Base-by-base conservation (phyloP, 2,888 invertebrate species). In the Mesorhabditis sp. region DNA sequence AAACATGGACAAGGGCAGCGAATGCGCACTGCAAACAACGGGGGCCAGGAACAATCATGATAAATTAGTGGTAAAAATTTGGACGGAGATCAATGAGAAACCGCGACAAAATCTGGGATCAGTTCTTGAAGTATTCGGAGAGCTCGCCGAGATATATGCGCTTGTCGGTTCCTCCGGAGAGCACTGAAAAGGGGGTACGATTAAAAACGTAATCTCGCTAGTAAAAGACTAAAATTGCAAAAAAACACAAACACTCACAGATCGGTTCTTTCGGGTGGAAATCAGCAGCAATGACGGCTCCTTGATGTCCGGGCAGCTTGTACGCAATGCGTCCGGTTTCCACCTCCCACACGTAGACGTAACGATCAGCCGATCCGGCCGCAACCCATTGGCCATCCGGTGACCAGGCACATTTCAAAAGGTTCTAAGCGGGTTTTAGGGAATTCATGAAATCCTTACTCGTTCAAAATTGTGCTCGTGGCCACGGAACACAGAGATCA, bases 381-480 rank as follows among this genome's bases (percentile, higher is more conserved):
- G 92, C 90, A 10, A 95, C 91, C 88, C 93, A 93, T 69, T 92
- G 92, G 2, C 95, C 95, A 87, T 96, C 95, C 0, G 91, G 90
- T 2, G 95, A 91, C 97, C 97, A 98, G 0, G 92, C 90, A 86
- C 95, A 95, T 28, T 93, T 89, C 70, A 99, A 87, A 71, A 99
- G 89, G 88, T 98, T 98, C 88, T 89, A 85, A 43, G 4, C 10
- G 58, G 42, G 3, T 41, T 66, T 28, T 44, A 80, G 69, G 72
- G 65, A 75, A 68, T 67, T 42, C 15, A 68, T 15, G 2, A 62
- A 44, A n/a, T 61, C 45, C 65, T 13, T 75, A 90, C 90, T 87
- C 94, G 94, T 88, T 97, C 97, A 87, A 95, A 97, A 88, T 95
- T 96, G 87, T 97, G 96, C 83, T 94, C 93, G 88, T 96, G 95